Conservation (phyloP, 2,113 vertebrate species). For the Xiphophorus couchianus region DNA sequence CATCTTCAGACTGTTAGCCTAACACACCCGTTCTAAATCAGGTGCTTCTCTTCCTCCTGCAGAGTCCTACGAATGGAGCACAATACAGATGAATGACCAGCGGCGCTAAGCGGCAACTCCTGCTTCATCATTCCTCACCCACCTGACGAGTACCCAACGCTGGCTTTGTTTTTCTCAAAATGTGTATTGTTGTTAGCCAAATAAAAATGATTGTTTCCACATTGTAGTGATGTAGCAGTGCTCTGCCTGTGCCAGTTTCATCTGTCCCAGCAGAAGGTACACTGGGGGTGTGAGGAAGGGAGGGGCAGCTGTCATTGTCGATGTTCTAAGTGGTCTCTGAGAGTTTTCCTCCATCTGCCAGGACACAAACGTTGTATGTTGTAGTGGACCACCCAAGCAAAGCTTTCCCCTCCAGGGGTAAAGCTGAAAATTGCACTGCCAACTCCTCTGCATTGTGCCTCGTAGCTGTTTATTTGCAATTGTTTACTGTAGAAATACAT, state of each 20-base stretch:
- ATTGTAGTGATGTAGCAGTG: constrained; percentile 67
- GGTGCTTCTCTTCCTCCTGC: constrained; percentile 32
- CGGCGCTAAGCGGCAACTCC: constrained; percentile 80
- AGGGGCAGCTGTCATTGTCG: neutral
- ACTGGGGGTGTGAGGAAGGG: neutral
- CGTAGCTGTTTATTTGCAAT: no score
- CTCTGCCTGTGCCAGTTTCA: constrained; percentile 57
- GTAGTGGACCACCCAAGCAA: constrained; percentile 32
- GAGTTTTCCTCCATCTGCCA: constrained; percentile 36
- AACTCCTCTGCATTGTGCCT: no score
- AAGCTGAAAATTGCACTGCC: no score
- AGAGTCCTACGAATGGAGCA: constrained; percentile 89
- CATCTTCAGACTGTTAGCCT: neutral
- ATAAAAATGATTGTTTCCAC: constrained; percentile 75
- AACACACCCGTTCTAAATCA: neutral
- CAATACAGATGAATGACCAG: constrained; percentile 84
- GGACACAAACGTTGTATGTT: constrained; percentile 41
- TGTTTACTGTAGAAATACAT: no score
- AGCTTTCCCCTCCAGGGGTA: no score
- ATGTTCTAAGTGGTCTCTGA: constrained; percentile 47
- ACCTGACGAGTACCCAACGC: neutral
- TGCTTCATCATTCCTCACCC: constrained; percentile 35
- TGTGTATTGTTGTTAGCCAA: constrained; percentile 74
- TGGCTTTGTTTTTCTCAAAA: constrained; percentile 78
- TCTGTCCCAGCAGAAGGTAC: constrained; percentile 33